Conservation (phyloP, 2,888 invertebrate species). For the Anticlea derivata region DNA sequence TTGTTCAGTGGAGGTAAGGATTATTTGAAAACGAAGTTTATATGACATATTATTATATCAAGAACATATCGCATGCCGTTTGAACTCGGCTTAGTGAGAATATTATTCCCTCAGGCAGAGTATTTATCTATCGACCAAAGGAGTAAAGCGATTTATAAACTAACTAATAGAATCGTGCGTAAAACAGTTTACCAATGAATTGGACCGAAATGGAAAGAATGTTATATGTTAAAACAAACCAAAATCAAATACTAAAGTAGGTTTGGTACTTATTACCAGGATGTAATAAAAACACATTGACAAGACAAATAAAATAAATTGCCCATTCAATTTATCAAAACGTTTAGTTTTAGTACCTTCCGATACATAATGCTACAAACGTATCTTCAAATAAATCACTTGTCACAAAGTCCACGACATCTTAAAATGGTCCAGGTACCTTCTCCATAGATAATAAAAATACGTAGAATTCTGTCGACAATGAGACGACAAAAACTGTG, state of each 20-base stretch:
- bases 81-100: too few species aligned
- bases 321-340: constrained; percentile 19
- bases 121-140: too few species aligned
- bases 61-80: too few species aligned
- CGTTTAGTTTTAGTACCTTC: constrained; percentile 23
- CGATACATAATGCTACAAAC: constrained; percentile 7
- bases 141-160: too few species aligned
- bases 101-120: too few species aligned
- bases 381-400: constrained; percentile 32
- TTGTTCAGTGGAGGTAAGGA: too few species aligned
- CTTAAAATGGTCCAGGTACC: constrained; percentile 42
- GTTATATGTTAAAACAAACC: background rate
- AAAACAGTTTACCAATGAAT: too few species aligned
- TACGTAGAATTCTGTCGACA: constrained; percentile 52
- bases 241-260: background rate
- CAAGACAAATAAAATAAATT: constrained; percentile 19
- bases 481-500: constrained; percentile 56
- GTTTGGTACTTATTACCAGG: background rate
- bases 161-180: too few species aligned
- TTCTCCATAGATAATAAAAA: constrained; percentile 40
- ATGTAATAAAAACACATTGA: constrained; percentile 3
- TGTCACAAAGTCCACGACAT: constrained; percentile 17
- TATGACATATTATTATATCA: too few species aligned
- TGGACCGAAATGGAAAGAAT: too few species aligned
- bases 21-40: too few species aligned